Evolutionary conservation across 2,113 vertebrate species (phyloP).

Genomic region (Cricetomys ansorgei): DNA sequence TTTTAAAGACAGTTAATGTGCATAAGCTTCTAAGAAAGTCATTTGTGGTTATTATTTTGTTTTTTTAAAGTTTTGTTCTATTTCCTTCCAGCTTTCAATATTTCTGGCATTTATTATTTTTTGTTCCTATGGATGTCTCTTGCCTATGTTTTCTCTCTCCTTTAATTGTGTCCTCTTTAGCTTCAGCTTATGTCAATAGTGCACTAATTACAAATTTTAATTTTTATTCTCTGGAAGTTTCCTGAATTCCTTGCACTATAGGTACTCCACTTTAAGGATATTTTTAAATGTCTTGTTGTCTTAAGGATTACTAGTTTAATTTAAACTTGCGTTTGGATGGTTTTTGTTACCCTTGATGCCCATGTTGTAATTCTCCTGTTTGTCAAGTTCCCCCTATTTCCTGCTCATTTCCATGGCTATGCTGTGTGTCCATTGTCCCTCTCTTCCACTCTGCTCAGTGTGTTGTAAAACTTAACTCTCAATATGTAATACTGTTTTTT

Average conservation of each 20-base stretch:
- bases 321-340: not conserved
- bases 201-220: not conserved
- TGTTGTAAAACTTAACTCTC: not conserved
- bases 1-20: not conserved
- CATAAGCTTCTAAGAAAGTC: not conserved
- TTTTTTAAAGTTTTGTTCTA: not conserved
- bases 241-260: not conserved
- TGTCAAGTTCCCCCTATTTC: not conserved
- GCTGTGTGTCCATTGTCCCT: not conserved
- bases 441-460: not conserved
- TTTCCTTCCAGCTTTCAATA: not conserved
- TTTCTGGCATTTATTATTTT: not conserved
- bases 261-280: not conserved
- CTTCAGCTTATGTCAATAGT: not conserved
- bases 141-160: not conserved
- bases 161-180: not conserved
- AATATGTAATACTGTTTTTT: not conserved
- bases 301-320: not conserved
- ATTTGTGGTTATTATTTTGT: not conserved
- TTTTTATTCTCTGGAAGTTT: not conserved
- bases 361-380: not conserved
- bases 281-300: not conserved
- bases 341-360: not conserved
- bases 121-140: not conserved
- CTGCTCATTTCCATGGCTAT: not conserved